Evolutionary conservation across 2,888 invertebrate genomes (phyloP), one percentile per base, ranked within the genome.

Genomic region (Perithous albicinctus): DNA sequence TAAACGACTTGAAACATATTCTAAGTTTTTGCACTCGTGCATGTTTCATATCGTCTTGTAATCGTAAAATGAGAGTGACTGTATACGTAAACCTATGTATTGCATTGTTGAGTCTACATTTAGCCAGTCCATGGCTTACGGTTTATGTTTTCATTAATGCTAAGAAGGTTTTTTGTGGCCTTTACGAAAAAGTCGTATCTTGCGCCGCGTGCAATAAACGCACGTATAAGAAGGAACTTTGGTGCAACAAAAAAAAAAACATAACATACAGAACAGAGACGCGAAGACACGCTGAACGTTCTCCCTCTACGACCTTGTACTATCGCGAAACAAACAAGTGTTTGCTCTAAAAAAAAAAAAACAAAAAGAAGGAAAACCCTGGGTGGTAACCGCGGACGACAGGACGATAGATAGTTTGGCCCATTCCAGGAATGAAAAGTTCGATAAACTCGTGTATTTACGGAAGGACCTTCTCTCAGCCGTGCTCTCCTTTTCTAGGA

Each of bases 161-260:
- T 81, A 77, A 54, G 69, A 74, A 78, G 77, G 76, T 77, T 79
- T n/a, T n/a, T n/a, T 73, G 79, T 67, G 73, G 69, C 69, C 75
- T 70, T 67, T 48, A 61, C 51, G 67, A 74, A 54, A n/a, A 77
- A 54, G 32, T 66, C 51, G 64, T 77, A 77, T 76, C 38, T 70
- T 38, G 61, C 75, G 54, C 41, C 41, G 43, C n/a, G 67, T 59
- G 74, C 80, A 38, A 69, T 15, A 73, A 83, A 77, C 83, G 78
- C 83, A 70, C 76, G 61, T 74, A 74, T 70, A 75, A 63, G 77
- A 75, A 85, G 82, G 82, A 85, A 85, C 85, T 85, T 85, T 85
- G 85, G 85, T 85, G 85, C 78, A 77, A 75, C 48, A 78, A 82
- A 67, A 78, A 80, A 64, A 43, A 61, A 75, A 51, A 59, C 18